Percentiles rank a stretch among this genome's conserved stretches.
phyloP scores from a whole-genome alignment of 2,797 vertebrate genomes.

The Odontamblyopus rebecca region DNA sequence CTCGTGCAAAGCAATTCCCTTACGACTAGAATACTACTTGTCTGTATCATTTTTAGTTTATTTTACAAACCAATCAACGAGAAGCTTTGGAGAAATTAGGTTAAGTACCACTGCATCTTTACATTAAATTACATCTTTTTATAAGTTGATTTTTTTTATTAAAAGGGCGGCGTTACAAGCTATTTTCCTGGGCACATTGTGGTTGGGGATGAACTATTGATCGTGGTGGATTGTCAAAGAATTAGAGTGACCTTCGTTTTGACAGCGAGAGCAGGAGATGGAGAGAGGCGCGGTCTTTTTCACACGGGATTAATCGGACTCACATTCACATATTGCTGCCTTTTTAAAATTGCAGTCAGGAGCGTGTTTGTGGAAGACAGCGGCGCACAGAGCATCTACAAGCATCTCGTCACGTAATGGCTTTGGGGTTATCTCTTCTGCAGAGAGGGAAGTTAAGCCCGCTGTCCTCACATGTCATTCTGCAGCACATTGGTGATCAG shows the following conservation, averaged over 20 bases:
- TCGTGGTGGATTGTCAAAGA: constrained; percentile 27
- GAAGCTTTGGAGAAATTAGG: constrained; percentile 40
- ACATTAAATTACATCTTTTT: constrained; percentile 17
- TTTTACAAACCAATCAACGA: not conserved
- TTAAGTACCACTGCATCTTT: constrained; percentile 28
- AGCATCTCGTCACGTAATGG: not conserved
- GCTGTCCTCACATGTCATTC: not conserved
- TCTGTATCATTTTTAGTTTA: constrained; percentile 13
- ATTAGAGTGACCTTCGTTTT: constrained; percentile 20
- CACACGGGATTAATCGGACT: constrained; percentile 3
- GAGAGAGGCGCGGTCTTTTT: not conserved
- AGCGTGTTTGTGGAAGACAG: not conserved
- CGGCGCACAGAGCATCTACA: not conserved
- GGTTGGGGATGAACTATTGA: constrained; percentile 26
- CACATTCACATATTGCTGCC: not conserved
- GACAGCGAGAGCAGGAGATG: constrained; percentile 23
- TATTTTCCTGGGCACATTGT: not conserved
- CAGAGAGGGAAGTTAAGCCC: not conserved
- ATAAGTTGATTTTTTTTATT: constrained; percentile 6
- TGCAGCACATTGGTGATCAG: not conserved
- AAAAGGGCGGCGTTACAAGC: constrained; percentile 24
- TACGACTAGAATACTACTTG: not conserved
- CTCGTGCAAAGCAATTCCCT: constrained; percentile 27
- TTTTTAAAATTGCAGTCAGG: constrained; percentile 11
- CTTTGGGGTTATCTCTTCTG: not conserved